phyloP scores from a whole-genome alignment of 92 coral and sea anemone species.

The Parazoanthus darwini region DNA sequence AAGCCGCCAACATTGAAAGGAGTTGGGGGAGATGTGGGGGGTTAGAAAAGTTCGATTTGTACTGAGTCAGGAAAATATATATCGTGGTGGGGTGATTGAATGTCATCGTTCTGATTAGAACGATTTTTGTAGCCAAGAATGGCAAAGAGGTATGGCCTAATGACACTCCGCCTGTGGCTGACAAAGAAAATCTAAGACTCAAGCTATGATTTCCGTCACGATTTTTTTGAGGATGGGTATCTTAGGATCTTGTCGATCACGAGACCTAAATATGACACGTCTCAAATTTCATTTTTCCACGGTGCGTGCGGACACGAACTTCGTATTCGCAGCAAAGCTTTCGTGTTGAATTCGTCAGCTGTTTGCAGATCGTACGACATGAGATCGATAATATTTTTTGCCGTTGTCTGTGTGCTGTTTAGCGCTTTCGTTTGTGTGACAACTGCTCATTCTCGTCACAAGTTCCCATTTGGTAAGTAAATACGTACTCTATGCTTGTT shows the following conservation, averaged over 20 bases:
- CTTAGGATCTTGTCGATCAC: background rate
- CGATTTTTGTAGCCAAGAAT: no score
- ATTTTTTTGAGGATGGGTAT: no score
- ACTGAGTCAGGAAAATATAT: no score
- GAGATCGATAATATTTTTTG: background rate
- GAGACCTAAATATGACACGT: background rate
- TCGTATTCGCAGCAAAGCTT: background rate
- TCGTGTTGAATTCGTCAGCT: background rate
- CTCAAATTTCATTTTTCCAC: background rate
- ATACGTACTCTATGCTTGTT: background rate
- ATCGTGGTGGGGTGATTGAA: no score
- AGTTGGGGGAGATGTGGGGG: no score
- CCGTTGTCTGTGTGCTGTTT: conserved; percentile 3
- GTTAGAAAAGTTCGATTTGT: no score
- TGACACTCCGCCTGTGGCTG: no score
- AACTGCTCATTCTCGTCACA: background rate
- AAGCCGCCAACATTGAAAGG: no score
- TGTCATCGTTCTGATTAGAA: no score
- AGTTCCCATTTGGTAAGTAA: background rate
- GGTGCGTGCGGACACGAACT: background rate
- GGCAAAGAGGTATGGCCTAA: no score
- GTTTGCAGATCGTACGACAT: background rate
- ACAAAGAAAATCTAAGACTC: no score
- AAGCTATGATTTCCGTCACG: no score
- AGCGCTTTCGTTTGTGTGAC: background rate